These are phyloP conservation scores for Caranx ignobilis DNA, from an alignment of 2,113 vertebrate species.

Conservation along the genomic window DNA sequence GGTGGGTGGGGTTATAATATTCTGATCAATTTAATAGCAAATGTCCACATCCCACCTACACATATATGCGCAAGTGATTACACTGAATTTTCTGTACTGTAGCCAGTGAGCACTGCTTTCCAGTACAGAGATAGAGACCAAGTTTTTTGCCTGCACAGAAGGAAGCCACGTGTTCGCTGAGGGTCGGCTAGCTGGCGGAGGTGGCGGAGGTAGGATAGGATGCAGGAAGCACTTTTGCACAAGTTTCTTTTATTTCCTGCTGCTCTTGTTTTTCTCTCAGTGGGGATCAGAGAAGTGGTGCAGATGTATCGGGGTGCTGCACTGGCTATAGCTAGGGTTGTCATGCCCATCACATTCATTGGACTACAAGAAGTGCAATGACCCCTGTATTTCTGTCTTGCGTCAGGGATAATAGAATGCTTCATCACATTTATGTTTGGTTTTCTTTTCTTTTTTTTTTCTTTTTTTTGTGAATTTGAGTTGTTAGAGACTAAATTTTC, in stretches of 20 bases:
- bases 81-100: constrained; percentile 79
- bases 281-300: constrained; percentile 63
- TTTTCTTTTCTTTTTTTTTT: constrained; percentile 41
- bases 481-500: constrained; percentile 65
- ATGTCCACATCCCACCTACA: constrained; percentile 56
- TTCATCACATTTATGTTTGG: constrained; percentile 65
- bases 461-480: constrained; percentile 51
- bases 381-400: constrained; percentile 59
- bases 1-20: constrained; percentile 48
- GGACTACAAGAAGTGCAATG: constrained; percentile 75
- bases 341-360: constrained; percentile 58
- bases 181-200: constrained; percentile 1
- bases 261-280: constrained; percentile 73
- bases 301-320: constrained; percentile 56
- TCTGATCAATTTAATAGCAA: constrained; percentile 63
- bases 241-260: constrained; percentile 79
- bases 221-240: constrained; percentile 84
- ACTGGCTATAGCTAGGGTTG: constrained; percentile 32
- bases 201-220: constrained; percentile 51
- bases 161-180: constrained; percentile 28
- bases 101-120: constrained; percentile 65
- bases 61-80: constrained; percentile 66
- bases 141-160: constrained; percentile 72
- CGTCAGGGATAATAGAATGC: constrained; percentile 65
- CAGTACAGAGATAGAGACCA: constrained; percentile 68